Base-by-base conservation (phyloP, 2,888 invertebrate genomes). In the Eupithecia dodoneata region DNA sequence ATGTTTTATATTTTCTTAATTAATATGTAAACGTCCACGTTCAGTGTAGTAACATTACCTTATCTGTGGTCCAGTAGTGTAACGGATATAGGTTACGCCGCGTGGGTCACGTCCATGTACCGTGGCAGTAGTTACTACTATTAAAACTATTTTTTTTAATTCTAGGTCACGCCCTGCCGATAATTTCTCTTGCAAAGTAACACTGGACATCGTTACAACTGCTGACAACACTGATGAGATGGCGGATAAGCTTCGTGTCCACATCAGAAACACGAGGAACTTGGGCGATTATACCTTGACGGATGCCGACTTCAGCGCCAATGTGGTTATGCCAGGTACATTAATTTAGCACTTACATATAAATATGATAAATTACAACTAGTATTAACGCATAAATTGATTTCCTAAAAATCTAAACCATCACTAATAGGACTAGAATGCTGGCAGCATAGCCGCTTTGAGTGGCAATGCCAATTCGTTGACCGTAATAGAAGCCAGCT, bases 161-260 rank as follows among this genome's bases (percentile, higher is more conserved):
- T 63, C 30, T 90, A 96, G 96, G 82, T 95, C 95, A 2, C 88
- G 93, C 3, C 89, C 94, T n/a, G 88, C 90, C 2, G 97, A 97
- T 83, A 90, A 93, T 65, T 97, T 97, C 86, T 94, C 96, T 10
- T 96, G 96, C 74, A 96, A 96, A 86, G 97, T 97, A 42, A 97
- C 97, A 0, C 89, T 97, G 80, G 97, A 97, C 88, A 93, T 98
- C 74, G 96, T 96, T 10, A 96, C 97, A 0, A 93, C 92, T 10
- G 95, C 93, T 85, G 95, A 96, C 72, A 93, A 96, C 81, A 95
- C 95, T 13, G 88, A 94, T 9, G 90, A 91, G 59, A 94, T 97
- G 73, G 92, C 91, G 45, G 87, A 94, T 4, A 89, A 95, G 2
- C 90, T 98, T 5, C 93, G 93, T 72, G 90, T 95, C n/a, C 96